These are phyloP conservation scores for Heliornis fulica DNA, from an alignment of 2,113 vertebrate genomes.

Conservation along the genomic window DNA sequence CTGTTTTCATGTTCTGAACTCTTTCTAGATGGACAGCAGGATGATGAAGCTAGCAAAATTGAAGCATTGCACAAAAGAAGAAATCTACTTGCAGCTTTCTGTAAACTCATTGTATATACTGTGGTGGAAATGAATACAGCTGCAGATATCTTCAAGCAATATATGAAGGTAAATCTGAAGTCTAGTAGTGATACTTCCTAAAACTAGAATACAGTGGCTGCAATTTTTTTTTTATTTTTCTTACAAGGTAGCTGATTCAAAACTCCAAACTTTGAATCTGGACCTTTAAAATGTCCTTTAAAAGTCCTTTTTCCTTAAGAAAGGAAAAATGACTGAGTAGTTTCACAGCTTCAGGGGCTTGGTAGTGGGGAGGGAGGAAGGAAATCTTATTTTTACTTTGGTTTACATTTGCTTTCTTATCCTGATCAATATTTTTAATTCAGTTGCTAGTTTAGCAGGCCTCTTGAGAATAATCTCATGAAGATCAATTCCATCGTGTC, in stretches of 20 bases:
- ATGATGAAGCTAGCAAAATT: constrained; percentile 97
- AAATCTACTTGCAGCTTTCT: constrained; percentile 96
- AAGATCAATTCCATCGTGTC: not conserved
- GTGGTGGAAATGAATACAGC: constrained; percentile 98
- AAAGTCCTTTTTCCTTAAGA: not conserved
- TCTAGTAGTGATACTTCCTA: not conserved
- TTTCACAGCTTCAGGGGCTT: not conserved
- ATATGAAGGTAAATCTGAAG: constrained; percentile 89
- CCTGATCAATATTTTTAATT: not conserved
- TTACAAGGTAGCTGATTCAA: too few species aligned
- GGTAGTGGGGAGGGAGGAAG: not conserved
- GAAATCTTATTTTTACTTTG: not conserved
- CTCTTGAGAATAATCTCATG: not conserved
- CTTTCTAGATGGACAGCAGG: constrained; percentile 91
- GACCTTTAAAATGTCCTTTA: too few species aligned
- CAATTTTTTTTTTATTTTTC: too few species aligned
- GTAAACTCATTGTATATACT: constrained; percentile 98
- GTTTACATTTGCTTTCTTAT: not conserved
- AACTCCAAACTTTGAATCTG: not conserved
- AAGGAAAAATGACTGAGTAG: not conserved
- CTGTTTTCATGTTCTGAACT: not conserved
- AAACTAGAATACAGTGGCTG: not conserved
- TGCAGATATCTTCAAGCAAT: constrained; percentile 99
- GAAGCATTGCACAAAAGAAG: constrained; percentile 98
- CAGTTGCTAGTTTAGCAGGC: not conserved